phyloP scores from a whole-genome alignment of 2,888 invertebrate genomes.

The Mythimna pallens region DNA sequence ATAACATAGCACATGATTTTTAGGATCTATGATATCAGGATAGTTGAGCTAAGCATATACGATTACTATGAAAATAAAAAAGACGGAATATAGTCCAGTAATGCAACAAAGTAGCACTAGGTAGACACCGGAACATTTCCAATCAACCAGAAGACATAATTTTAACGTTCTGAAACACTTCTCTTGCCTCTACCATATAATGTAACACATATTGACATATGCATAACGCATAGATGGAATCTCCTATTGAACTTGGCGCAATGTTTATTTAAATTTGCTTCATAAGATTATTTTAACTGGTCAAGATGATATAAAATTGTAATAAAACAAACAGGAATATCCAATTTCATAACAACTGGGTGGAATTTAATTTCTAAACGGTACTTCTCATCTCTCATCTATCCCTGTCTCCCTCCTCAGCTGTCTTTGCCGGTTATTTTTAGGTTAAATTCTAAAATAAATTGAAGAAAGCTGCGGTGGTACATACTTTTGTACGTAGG shows the following conservation, averaged over 20 bases:
- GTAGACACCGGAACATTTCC: slow-evolving; percentile 13
- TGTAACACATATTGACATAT: neutral
- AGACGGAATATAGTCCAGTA: neutral
- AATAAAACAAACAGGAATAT: slow-evolving; percentile 13
- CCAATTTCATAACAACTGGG: slow-evolving; percentile 27
- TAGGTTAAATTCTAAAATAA: slow-evolving; percentile 90
- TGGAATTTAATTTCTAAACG: slow-evolving; percentile 43
- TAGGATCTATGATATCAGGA: neutral
- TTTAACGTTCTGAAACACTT: slow-evolving; percentile 15
- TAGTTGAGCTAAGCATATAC: slow-evolving; percentile 9
- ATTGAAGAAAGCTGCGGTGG: slow-evolving; percentile 85
- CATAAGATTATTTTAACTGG: neutral
- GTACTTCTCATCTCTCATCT: slow-evolving; percentile 35
- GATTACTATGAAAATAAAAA: slow-evolving; percentile 8
- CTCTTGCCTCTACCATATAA: neutral
- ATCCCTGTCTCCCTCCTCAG: slow-evolving; percentile 81
- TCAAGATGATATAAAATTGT: no score
- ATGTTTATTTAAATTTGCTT: neutral
- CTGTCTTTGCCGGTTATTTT: slow-evolving; percentile 89
- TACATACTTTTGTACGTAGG: slow-evolving; percentile 83
- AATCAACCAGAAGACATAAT: neutral
- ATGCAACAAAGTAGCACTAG: slow-evolving; percentile 1
- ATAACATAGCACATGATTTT: slow-evolving; percentile 5
- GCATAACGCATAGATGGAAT: neutral
- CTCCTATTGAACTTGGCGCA: neutral